These are phyloP conservation scores for Planiliza haematocheilus DNA, from an alignment of 2,113 vertebrate genomes.

Conservation along the genomic window DNA sequence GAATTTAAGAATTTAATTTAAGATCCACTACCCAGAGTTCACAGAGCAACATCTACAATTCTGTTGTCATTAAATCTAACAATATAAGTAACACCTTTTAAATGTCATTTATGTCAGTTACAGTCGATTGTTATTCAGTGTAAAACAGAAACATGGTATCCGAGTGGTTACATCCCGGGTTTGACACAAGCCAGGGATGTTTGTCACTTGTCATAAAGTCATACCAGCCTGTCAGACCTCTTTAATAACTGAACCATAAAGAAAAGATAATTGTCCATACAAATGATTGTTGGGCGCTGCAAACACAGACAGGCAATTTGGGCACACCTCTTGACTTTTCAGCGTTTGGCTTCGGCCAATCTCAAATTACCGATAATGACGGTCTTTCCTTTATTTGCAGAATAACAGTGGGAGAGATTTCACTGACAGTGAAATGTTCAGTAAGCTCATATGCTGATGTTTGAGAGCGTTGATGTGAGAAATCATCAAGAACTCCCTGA, in stretches of 20 bases:
- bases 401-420: no score
- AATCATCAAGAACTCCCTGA: neutral
- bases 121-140: neutral
- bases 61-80: neutral
- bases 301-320: conserved; percentile 15
- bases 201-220: no score
- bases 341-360: neutral
- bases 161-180: neutral
- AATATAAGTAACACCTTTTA: no score
- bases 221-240: no score
- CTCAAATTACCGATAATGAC: neutral
- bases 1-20: no score
- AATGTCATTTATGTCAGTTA: neutral
- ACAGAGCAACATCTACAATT: conserved; percentile 2
- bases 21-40: no score
- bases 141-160: no score
- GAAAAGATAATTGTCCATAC: no score
- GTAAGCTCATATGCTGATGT: neutral
- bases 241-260: no score
- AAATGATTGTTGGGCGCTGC: neutral
- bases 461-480: neutral
- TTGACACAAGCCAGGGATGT: neutral
- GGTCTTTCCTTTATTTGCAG: neutral
- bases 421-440: neutral
- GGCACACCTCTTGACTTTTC: neutral